phyloP scores from a whole-genome alignment of 2,888 invertebrate genomes.

The Parnassius orleans region DNA sequence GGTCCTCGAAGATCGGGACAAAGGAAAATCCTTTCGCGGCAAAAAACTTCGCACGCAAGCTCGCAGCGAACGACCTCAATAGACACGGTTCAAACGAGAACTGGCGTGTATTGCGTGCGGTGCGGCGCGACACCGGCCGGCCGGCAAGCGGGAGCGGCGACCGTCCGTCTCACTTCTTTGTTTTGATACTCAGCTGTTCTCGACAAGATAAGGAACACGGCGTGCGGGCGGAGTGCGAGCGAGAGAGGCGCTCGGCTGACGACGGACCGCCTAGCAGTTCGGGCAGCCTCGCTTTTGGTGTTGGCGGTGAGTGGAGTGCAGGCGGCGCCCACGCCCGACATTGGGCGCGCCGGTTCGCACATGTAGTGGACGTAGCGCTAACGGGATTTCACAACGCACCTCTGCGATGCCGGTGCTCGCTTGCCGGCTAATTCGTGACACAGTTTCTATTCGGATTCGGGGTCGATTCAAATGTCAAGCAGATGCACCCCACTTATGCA shows the following conservation, averaged over 20 bases:
- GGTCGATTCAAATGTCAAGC: slow-evolving; percentile 81
- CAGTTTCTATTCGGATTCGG: slow-evolving; percentile 81
- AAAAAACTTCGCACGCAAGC: slow-evolving; percentile 70
- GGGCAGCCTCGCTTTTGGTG: slow-evolving; percentile 61
- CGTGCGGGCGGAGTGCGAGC: slow-evolving; percentile 52
- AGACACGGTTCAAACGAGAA: slow-evolving; percentile 73
- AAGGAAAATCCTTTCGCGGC: slow-evolving; percentile 78
- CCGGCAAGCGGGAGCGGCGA: slow-evolving; percentile 78
- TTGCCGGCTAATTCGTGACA: slow-evolving; percentile 73
- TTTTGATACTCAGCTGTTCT: slow-evolving; percentile 81
- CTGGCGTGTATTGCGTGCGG: slow-evolving; percentile 56
- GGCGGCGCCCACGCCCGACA: slow-evolving; percentile 70
- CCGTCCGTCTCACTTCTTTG: slow-evolving; percentile 78
- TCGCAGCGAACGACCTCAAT: slow-evolving; percentile 69
- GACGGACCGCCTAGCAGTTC: slow-evolving; percentile 42
- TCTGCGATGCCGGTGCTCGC: slow-evolving; percentile 55
- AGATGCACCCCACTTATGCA: slow-evolving; percentile 79
- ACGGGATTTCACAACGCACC: slow-evolving; percentile 79
- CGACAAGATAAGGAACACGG: slow-evolving; percentile 51
- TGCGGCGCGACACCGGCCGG: slow-evolving; percentile 74
- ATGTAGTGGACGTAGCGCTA: slow-evolving; percentile 58
- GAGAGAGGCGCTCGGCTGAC: slow-evolving; percentile 35
- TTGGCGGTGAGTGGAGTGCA: slow-evolving; percentile 45
- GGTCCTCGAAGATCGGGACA: slow-evolving; percentile 76
- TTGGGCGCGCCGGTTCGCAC: slow-evolving; percentile 74